Evolutionary conservation across 2,888 invertebrate genomes (phyloP).

Genomic region (Globia sparganii): DNA sequence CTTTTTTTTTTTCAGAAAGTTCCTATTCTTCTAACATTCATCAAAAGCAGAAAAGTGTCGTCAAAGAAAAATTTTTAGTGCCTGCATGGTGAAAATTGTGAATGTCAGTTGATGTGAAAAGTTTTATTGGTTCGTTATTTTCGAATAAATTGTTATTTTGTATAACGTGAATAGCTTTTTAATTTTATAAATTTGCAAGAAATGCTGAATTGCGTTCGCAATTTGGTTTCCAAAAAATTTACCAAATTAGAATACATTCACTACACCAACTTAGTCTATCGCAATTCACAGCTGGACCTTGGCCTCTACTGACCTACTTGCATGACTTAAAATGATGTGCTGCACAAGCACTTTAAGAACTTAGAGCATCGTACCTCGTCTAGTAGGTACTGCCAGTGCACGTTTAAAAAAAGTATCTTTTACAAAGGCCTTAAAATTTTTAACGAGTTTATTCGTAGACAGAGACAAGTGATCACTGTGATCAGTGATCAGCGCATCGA

Average conservation of each 20-base stretch:
- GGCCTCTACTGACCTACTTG: not conserved
- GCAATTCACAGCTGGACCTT: not conserved
- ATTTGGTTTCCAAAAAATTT: not conserved
- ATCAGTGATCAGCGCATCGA: too few species aligned
- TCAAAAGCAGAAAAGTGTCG: slow-evolving; percentile 48
- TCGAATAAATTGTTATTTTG: slow-evolving; percentile 57
- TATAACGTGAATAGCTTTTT: slow-evolving; percentile 21
- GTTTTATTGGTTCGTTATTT: slow-evolving; percentile 55
- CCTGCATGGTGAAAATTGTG: slow-evolving; percentile 59
- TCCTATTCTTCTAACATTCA: slow-evolving; percentile 81
- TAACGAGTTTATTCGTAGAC: too few species aligned
- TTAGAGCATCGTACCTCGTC: too few species aligned
- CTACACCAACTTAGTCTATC: not conserved
- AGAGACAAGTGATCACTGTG: too few species aligned
- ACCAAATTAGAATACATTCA: too few species aligned
- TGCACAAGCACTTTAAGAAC: too few species aligned
- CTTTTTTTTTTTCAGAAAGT: slow-evolving; percentile 81
- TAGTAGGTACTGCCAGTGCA: too few species aligned
- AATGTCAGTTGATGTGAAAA: slow-evolving; percentile 62
- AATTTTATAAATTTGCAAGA: slow-evolving; percentile 5
- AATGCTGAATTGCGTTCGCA: not conserved
- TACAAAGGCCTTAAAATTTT: too few species aligned
- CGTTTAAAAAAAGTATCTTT: too few species aligned
- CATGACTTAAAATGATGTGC: not conserved
- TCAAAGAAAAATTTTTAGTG: slow-evolving; percentile 53